These are phyloP conservation scores for Papilio machaon DNA, from an alignment of 1,140 invertebrate species.

Conservation along the genomic window DNA sequence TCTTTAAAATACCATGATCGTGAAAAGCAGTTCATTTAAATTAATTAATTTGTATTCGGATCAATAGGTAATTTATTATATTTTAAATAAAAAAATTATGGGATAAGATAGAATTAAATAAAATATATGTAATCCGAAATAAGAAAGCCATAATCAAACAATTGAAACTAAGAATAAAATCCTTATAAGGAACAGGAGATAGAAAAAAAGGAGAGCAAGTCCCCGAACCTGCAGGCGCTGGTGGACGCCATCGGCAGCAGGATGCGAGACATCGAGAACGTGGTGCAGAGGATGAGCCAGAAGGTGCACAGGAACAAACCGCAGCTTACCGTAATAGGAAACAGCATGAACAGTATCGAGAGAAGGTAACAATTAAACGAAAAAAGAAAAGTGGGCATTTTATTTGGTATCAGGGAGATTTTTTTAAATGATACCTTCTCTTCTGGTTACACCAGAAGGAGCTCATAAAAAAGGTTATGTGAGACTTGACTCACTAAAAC, in stretches of 20 bases:
- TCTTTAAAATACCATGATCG: neutral
- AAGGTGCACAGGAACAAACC: slow-evolving; percentile 56
- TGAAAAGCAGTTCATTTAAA: neutral
- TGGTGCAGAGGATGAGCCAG: slow-evolving; percentile 68
- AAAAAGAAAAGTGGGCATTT: neutral
- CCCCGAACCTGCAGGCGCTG: slow-evolving; percentile 58
- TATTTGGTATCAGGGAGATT: too few relatives aligned
- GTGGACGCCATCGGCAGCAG: slow-evolving; percentile 68
- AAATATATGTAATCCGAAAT: too few relatives aligned
- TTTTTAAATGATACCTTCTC: too few relatives aligned
- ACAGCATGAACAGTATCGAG: slow-evolving; percentile 44
- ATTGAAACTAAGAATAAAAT: neutral
- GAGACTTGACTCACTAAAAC: too few relatives aligned
- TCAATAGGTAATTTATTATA: neutral
- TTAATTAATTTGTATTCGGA: too few relatives aligned
- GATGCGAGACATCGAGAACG: slow-evolving; percentile 68
- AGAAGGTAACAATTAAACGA: slow-evolving; percentile 41
- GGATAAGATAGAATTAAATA: too few relatives aligned
- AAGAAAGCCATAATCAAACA: neutral
- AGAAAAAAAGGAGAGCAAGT: slow-evolving; percentile 53
- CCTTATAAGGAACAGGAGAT: slow-evolving; percentile 28
- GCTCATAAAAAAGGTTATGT: too few relatives aligned
- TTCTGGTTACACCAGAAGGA: too few relatives aligned
- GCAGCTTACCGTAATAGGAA: neutral
- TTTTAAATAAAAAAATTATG: too few relatives aligned